A percentile compares a stretch with the other conserved stretches of the same genome.
Evolutionary conservation across 2,113 vertebrate species (phyloP).

Genomic region (Podocnemis expansa): DNA sequence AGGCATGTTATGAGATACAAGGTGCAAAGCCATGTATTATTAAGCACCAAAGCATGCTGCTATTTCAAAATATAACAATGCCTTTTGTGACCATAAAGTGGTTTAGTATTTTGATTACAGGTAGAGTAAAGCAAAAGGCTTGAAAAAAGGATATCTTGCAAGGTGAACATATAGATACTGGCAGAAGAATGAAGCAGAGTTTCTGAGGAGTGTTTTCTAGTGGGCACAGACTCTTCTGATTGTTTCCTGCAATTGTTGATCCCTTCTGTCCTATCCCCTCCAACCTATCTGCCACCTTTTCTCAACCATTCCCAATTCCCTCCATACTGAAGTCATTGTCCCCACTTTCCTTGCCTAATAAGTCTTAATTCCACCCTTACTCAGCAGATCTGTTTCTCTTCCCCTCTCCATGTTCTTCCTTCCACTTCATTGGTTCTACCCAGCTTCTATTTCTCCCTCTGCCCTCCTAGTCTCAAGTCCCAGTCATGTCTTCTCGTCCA

Average conservation of each 20-base stretch:
- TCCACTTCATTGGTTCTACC: neutral
- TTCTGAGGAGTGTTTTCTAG: neutral
- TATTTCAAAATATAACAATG: neutral
- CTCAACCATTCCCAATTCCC: neutral
- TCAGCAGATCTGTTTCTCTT: neutral
- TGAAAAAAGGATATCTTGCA: neutral
- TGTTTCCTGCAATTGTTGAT: neutral
- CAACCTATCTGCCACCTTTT: neutral
- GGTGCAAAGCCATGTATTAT: slow-evolving; percentile 61
- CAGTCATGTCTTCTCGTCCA: neutral
- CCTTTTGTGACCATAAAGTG: neutral
- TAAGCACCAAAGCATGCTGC: slow-evolving; percentile 45
- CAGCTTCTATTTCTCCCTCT: neutral
- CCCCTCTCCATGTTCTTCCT: neutral
- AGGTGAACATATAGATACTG: neutral
- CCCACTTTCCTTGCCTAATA: neutral
- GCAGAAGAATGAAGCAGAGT: neutral
- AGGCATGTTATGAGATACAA: neutral
- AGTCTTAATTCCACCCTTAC: neutral
- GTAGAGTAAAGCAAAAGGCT: neutral
- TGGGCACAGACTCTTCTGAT: neutral
- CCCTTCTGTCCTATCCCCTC: neutral
- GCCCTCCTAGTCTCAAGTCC: neutral
- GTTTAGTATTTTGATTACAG: slow-evolving; percentile 1
- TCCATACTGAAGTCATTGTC: neutral